These are phyloP conservation scores for Cisticola juncidis DNA, from an alignment of 2,113 vertebrate species.

Conservation along the genomic window DNA sequence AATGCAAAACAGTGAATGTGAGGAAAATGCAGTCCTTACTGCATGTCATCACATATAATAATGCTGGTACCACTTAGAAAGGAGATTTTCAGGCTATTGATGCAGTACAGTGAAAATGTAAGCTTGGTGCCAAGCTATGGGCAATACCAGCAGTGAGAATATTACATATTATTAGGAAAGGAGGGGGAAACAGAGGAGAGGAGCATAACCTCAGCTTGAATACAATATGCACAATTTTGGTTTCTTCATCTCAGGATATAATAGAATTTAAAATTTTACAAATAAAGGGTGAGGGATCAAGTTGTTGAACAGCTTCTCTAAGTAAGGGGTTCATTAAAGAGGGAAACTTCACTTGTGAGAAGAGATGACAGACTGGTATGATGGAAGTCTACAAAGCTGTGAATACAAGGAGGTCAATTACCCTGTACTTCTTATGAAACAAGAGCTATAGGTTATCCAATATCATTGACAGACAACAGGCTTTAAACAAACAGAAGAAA, in stretches of 20 bases:
- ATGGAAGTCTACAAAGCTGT: neutral
- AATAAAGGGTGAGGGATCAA: neutral
- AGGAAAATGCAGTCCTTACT: neutral
- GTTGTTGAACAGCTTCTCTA: neutral
- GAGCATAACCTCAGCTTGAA: neutral
- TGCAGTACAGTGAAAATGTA: neutral
- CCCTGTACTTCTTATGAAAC: neutral
- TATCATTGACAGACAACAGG: neutral
- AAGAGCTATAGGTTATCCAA: neutral
- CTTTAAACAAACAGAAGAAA: neutral
- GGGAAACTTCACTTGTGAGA: neutral
- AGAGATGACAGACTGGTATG: neutral
- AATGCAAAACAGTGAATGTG: neutral
- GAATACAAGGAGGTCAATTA: neutral
- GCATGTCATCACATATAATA: neutral
- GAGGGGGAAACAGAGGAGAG: neutral
- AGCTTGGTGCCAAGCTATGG: neutral
- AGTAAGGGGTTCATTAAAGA: neutral
- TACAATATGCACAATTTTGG: neutral
- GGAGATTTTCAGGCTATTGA: neutral
- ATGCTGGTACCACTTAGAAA: neutral
- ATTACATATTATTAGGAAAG: neutral
- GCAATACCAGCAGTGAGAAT: neutral
- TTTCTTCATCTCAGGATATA: neutral
- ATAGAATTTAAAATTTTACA: neutral